Evolutionary conservation across 2,113 vertebrate species (phyloP).

Genomic region (Thamnaconus septentrionalis): DNA sequence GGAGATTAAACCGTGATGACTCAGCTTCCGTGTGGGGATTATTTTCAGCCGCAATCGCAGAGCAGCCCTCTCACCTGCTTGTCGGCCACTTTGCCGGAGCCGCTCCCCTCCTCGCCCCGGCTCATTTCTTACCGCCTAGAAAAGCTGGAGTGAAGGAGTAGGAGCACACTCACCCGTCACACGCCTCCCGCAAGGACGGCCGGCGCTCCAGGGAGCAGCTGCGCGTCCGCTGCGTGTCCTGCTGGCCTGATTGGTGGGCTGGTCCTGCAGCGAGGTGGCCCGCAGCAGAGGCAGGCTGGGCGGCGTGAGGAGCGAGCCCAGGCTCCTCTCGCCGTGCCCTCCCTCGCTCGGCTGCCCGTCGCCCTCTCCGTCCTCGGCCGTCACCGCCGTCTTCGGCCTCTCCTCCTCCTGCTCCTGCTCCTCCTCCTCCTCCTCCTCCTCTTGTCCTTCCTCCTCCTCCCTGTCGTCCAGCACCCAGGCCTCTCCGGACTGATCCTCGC

Average conservation of each 20-base stretch:
- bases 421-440: conserved; percentile 35
- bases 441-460: conserved; percentile 54
- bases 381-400: conserved; percentile 33
- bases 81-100: background rate
- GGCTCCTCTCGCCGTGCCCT: conserved; percentile 32
- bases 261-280: conserved; percentile 79
- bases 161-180: conserved; percentile 59
- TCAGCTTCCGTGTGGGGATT: conserved; percentile 22
- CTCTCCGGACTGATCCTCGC: conserved; percentile 71
- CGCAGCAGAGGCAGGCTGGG: conserved; percentile 72
- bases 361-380: conserved; percentile 27
- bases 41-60: conserved; percentile 25
- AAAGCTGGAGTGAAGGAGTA: background rate
- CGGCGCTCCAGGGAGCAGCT: conserved; percentile 76
- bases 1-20: conserved; percentile 26
- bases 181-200: conserved; percentile 49
- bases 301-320: conserved; percentile 49
- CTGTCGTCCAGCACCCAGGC: conserved; percentile 78
- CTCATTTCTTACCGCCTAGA: too few relatives aligned
- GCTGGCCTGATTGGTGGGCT: conserved; percentile 51
- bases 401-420: conserved; percentile 24
- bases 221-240: conserved; percentile 57
- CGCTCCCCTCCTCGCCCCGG: background rate
- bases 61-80: conserved; percentile 11
- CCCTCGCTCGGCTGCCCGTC: conserved; percentile 26